Conservation (phyloP, 2,888 invertebrate genomes). For the Diarsia mendica region DNA sequence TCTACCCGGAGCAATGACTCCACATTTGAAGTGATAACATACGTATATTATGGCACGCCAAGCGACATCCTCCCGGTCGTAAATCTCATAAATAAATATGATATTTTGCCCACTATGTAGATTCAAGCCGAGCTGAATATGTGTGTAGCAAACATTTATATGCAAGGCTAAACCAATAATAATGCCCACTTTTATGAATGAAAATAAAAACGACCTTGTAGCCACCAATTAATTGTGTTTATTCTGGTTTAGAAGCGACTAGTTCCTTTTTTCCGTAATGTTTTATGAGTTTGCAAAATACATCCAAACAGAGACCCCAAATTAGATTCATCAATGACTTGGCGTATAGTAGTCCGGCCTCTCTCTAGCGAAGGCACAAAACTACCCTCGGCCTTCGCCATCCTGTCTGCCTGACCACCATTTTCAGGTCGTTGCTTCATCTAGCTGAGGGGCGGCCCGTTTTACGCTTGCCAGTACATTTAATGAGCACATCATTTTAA, state of each 20-base stretch:
- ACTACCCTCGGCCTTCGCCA: neutral
- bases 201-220: constrained; percentile 37
- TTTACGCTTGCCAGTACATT: neutral
- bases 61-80: neutral
- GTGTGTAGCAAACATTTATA: neutral
- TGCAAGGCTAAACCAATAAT: constrained; percentile 24
- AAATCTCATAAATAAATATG: neutral
- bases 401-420: neutral
- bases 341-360: neutral
- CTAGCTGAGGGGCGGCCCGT: neutral
- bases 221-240: constrained; percentile 29
- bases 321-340: neutral
- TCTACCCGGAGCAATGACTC: too few relatives aligned
- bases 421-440: neutral
- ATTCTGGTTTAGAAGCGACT: constrained; percentile 24
- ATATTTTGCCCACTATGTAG: neutral
- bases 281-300: neutral
- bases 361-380: neutral
- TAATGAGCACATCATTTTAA: neutral
- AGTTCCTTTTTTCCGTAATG: neutral
- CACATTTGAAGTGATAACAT: too few relatives aligned
- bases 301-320: neutral
- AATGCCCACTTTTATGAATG: constrained; percentile 29
- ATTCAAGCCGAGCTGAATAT: neutral
- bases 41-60: neutral